Evolutionary conservation across 2,888 invertebrate species (phyloP).

Genomic region (Himalopsyche tibetana): DNA sequence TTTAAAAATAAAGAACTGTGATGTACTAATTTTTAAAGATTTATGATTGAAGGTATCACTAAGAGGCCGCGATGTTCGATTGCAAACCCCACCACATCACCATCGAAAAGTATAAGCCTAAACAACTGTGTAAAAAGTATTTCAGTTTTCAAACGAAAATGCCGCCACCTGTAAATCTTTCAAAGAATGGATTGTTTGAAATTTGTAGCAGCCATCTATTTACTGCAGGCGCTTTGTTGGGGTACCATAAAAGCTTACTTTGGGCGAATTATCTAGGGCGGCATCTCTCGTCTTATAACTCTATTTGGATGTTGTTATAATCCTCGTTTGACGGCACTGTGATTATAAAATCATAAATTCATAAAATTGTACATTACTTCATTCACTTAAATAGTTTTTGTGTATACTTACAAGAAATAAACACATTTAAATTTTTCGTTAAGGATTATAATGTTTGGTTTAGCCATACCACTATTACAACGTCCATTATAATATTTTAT

Average conservation of each 20-base stretch:
- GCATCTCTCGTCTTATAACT: constrained; percentile 42
- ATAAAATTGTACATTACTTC: neutral
- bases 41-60: too few relatives aligned
- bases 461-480: too few relatives aligned
- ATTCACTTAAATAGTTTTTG: neutral
- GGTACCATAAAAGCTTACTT: constrained; percentile 14
- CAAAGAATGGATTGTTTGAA: constrained; percentile 61
- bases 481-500: too few relatives aligned
- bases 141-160: constrained; percentile 50
- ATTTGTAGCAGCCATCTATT: constrained; percentile 61
- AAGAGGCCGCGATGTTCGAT: neutral
- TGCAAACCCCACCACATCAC: neutral
- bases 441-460: neutral
- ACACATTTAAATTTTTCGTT: constrained; percentile 12
- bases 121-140: constrained; percentile 20
- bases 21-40: too few relatives aligned
- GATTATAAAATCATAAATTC: constrained; percentile 26
- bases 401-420: neutral
- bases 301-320: constrained; percentile 45
- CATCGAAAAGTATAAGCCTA: neutral
- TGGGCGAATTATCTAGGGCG: neutral
- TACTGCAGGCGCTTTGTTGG: constrained; percentile 56
- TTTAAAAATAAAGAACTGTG: too few relatives aligned
- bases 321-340: constrained; percentile 3
- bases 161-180: constrained; percentile 58